A percentile compares a stretch with the other conserved stretches of the same genome.
phyloP scores from a whole-genome alignment of 2,113 vertebrate species.

The Oenanthe melanoleuca region DNA sequence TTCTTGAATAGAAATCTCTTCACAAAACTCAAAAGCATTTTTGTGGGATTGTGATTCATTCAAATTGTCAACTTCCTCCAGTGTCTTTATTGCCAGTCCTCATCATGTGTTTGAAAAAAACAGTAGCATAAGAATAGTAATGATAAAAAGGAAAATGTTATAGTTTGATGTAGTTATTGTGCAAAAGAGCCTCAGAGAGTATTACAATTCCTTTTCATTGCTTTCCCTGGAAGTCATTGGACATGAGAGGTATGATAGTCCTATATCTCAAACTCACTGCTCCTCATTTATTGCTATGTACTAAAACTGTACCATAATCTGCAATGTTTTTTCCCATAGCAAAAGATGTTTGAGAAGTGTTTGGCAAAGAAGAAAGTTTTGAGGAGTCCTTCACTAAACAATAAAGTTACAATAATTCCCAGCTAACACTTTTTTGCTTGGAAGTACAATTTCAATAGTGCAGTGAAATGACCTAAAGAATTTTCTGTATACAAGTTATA shows the following conservation, averaged over 20 bases:
- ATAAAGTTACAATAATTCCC: neutral
- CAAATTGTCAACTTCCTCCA: neutral
- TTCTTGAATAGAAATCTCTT: neutral
- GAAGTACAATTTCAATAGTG: neutral
- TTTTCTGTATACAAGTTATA: neutral
- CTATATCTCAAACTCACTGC: neutral
- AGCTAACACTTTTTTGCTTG: neutral
- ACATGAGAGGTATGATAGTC: neutral
- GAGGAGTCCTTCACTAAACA: neutral
- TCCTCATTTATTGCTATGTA: accelerated
- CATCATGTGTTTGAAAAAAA: conserved; percentile 3
- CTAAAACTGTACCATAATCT: neutral
- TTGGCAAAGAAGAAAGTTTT: neutral
- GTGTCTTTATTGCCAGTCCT: neutral
- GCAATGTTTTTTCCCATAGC: neutral
- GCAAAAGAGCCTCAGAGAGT: neutral
- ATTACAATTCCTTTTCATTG: neutral
- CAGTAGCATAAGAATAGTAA: neutral
- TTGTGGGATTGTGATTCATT: neutral
- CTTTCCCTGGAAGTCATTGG: neutral
- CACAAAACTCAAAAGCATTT: neutral
- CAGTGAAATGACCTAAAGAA: neutral
- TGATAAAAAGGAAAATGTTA: neutral
- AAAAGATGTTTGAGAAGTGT: neutral
- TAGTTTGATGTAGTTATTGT: neutral